Base-by-base conservation (phyloP, 2,113 vertebrate species). In the Eidolon helvum region DNA sequence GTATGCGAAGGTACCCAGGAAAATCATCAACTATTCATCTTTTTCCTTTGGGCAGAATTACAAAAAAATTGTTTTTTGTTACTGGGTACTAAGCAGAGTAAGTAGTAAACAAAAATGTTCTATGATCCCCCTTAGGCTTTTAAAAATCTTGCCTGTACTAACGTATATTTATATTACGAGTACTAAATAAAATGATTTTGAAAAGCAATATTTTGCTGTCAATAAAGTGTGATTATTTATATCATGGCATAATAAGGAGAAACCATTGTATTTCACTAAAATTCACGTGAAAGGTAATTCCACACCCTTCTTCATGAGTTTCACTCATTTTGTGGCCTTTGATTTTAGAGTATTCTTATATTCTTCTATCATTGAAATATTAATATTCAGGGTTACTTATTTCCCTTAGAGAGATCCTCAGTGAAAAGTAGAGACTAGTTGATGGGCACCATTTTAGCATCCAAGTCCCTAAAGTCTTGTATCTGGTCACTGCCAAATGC, bases 111-210 rank as follows among this genome's bases (percentile, higher is more conserved):
- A 82, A 78, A 93, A 83, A 48, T 69, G 92, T 65, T 61, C 72
- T 69, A 40, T 55, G 50, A 92, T 55, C 33, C 28, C 10, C 59
- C 66, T 50, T 89, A 69, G 33, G 10, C 72, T 48, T 69, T 1
- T 19, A 22, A 65, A 53, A 55, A 38, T 38, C 50, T 35, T 88
- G 28, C 53, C 45, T 69, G 43, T 55, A 24, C 24, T 77, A 63
- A 90, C 19, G 53, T 66, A 40, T 8, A 61, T 55, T 71, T 53
- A 69, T 63, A 43, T 45, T 57, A 61, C 28, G 11, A 86, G 33
- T 10, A 82, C 28, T 61, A 87, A 94, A 61, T 43, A 30, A 94
- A 87, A 77, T 83, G 28, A 87, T 93, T 87, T 86, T 82, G 50
- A 87, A 82, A 90, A 45, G 53, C 80, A 75, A 93, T 59, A 53